These are phyloP conservation scores for Nymphalis c-album DNA, from an alignment of 2,888 invertebrate species.

Conservation along the genomic window DNA sequence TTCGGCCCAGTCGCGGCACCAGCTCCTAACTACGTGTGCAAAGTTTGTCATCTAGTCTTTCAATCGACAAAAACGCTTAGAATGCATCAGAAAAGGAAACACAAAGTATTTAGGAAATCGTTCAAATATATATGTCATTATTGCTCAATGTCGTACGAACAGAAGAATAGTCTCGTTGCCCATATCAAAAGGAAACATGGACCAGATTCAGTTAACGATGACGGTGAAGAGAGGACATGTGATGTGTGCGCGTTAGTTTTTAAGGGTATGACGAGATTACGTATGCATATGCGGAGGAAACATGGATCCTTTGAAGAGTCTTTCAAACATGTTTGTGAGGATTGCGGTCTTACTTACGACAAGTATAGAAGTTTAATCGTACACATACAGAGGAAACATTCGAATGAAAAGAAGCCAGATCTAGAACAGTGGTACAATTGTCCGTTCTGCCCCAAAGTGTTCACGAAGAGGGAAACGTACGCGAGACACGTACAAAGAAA, in stretches of 20 bases:
- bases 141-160: constrained; percentile 71
- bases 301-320: constrained; percentile 67
- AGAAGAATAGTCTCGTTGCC: constrained; percentile 67
- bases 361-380: constrained; percentile 69
- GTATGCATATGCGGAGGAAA: constrained; percentile 74
- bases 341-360: constrained; percentile 71
- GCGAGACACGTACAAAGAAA: constrained; percentile 71
- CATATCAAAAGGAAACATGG: constrained; percentile 72
- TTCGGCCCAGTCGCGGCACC: constrained; percentile 35
- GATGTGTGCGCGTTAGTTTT: constrained; percentile 72
- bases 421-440: constrained; percentile 63
- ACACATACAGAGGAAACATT: constrained; percentile 68
- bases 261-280: constrained; percentile 63
- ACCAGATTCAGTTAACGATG: constrained; percentile 56
- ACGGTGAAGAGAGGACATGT: constrained; percentile 62
- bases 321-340: constrained; percentile 62
- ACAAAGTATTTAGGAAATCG: constrained; percentile 58
- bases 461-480: constrained; percentile 68
- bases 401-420: constrained; percentile 49
- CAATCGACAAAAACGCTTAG: constrained; percentile 61
- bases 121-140: constrained; percentile 67
- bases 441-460: constrained; percentile 68
- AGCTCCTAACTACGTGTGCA: constrained; percentile 53
- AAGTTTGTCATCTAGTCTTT: constrained; percentile 72
- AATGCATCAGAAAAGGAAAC: constrained; percentile 69